Evolutionary conservation across 2,888 invertebrate genomes (phyloP).

Genomic region (Mamestra brassicae): DNA sequence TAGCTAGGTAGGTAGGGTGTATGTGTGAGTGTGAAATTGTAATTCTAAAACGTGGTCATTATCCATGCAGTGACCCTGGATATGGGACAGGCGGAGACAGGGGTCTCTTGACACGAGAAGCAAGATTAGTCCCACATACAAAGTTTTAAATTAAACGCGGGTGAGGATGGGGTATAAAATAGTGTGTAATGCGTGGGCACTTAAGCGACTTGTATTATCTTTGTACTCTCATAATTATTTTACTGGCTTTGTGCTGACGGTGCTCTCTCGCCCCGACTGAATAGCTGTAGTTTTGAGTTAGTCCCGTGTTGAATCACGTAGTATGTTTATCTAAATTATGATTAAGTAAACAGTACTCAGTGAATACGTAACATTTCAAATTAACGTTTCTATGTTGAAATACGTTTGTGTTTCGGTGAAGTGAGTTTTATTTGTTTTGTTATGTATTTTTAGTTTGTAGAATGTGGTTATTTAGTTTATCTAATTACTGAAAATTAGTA

Average conservation of each 20-base stretch:
- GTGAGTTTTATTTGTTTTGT: conserved; percentile 42
- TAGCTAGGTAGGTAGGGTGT: conserved; percentile 41
- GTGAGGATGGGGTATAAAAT: conserved; percentile 65
- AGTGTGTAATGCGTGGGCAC: conserved; percentile 65
- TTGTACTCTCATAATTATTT: conserved; percentile 71
- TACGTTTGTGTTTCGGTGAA: conserved; percentile 35
- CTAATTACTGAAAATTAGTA: not conserved
- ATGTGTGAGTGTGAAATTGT: conserved; percentile 75
- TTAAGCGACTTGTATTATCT: conserved; percentile 70
- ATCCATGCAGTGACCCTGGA: conserved; percentile 76
- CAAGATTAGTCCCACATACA: conserved; percentile 82
- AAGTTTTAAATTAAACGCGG: conserved; percentile 82
- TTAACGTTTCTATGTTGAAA: conserved; percentile 42
- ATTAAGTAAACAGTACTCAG: conserved; percentile 51
- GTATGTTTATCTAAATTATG: conserved; percentile 62
- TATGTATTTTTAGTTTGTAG: conserved; percentile 23
- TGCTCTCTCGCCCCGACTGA: conserved; percentile 48
- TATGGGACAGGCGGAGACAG: conserved; percentile 70
- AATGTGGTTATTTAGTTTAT: conserved; percentile 13
- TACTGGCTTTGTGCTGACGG: conserved; percentile 61
- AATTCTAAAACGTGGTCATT: conserved; percentile 79
- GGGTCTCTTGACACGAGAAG: conserved; percentile 74
- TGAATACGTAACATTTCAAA: conserved; percentile 54
- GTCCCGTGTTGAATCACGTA: conserved; percentile 45
- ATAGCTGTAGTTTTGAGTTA: conserved; percentile 44